Base-by-base conservation (phyloP, 2,888 invertebrate species). In the Euspilapteryx auroguttella region DNA sequence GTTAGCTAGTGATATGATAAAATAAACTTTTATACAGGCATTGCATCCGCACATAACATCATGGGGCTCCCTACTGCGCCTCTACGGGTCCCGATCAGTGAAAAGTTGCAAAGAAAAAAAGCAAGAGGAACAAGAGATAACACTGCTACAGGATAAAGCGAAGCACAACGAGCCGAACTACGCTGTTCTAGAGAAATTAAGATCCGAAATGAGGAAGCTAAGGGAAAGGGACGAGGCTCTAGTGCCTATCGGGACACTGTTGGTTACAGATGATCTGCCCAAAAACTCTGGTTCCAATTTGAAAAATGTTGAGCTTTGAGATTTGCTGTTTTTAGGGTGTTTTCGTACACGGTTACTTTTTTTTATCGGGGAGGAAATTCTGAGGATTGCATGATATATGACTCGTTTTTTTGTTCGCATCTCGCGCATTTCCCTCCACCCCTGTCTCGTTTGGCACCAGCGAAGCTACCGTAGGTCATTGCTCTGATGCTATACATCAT, bases 41-140 rank as follows among this genome's bases (percentile, higher is more conserved):
- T 77, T 99, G 14, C 98, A 98, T 75, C 97, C 98, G 0, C 93
- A 96, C 55, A 89, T 98, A 29, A 84, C 82, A 14, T 93, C 89
- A 2, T 97, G 97, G 94, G 97, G 97, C 29, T 94, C 96, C 0
- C 78, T 98, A 24, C 69, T 98, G 7, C 83, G 96, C 1, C 79
- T 98, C 17, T 98, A 98, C 61, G 96, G 94, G 29, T 93, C 90
- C 44, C 85, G 89, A 21, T 93, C 93, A 3, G 88, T 92, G 11
- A 93, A 93, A 58, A 89, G 88, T 34, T 88, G 92, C 49, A 92
- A 93, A 50, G 94, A 94, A 58, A 92, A 91, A 65, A 94, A 94
- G 62, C 80, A 89, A 40, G 88, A 94, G 45, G 94, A 94, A 45
- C 93, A 94, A 54, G 90, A 94, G 69, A 94, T 94, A 31, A 94